phyloP scores from a whole-genome alignment of 2,888 invertebrate species.

The Mimumesa dahlbomi region DNA sequence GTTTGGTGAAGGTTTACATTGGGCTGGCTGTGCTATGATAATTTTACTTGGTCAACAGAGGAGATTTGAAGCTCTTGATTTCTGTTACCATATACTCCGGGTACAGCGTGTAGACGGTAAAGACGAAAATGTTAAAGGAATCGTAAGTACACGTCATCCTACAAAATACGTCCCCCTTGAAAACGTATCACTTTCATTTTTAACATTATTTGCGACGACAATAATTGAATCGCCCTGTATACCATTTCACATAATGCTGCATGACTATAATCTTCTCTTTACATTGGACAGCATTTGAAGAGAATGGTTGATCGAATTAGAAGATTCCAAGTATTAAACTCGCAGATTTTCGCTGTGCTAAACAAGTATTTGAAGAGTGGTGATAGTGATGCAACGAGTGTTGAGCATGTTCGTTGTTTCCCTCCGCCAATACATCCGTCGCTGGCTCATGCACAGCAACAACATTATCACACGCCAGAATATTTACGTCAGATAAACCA shows the following conservation, averaged over 20 bases:
- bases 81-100: constrained; percentile 97
- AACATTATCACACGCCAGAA: constrained; percentile 82
- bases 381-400: constrained; percentile 90
- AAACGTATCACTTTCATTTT: constrained; percentile 14
- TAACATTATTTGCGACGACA: constrained; percentile 22
- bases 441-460: constrained; percentile 84
- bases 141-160: too few relatives aligned
- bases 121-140: constrained; percentile 96
- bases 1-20: constrained; percentile 98
- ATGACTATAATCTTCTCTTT: too few relatives aligned
- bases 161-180: too few relatives aligned
- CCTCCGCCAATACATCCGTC: constrained; percentile 95
- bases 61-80: constrained; percentile 98
- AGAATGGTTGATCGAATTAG: constrained; percentile 98
- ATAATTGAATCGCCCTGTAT: too few relatives aligned
- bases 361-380: constrained; percentile 96
- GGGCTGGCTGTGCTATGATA: constrained; percentile 99
- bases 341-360: constrained; percentile 97
- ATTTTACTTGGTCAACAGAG: constrained; percentile 96
- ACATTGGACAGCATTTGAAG: constrained; percentile 88
- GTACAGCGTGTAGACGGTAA: constrained; percentile 98
- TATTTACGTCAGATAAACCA: constrained; percentile 80
- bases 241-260: too few relatives aligned
- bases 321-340: constrained; percentile 98
- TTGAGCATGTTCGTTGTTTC: constrained; percentile 98